Base-by-base conservation (phyloP, 2,113 vertebrate genomes). In the Bos javanicus region DNA sequence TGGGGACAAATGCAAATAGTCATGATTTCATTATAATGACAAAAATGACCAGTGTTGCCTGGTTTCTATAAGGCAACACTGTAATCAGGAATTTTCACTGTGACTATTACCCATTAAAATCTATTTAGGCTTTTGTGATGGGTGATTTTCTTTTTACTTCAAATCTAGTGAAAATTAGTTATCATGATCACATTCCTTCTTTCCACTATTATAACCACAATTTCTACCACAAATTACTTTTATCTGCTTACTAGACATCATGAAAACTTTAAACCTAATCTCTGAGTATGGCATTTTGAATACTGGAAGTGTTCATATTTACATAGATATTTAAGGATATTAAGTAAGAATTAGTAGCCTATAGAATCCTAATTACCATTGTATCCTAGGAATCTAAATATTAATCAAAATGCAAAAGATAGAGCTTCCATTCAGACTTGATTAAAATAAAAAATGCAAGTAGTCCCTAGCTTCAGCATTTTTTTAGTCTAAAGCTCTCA, bases 211-310 rank as follows among this genome's bases (percentile, higher is more conserved):
- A 16, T 56, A 97, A 76, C 39, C 82, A 64, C 85, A 88, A 81
- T 81, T 93, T 97, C 64, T 87, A 85, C 30, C 46, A 36, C 54
- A 91, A 81, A 90, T 91, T 94, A 88, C 21, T 95, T 90, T 88
- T 56, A 46, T 81, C 21, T 50, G 36, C 60, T 84, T 5, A 33
- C 19, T n/a, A 88, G 48, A 62, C 15, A 30, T 87, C 19, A 76
- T 74, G 80, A 86, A 71, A 93, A 82, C 86, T 91, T 93, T 93
- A 96, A 94, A 48, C 39, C 26, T 91, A 50, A 36, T 78, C 56
- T 93, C 43, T 91, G 43, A 82, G 17, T 81, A 57, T 94, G 78
- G 11, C n/a, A 74, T 94, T 97, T 96, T 85, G 46, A 96, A 78
- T 59, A 67, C 56, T 71, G 21, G 10, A 94, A 67, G 26, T 30